Evolutionary conservation across 2,113 vertebrate genomes (phyloP), one percentile per base, ranked within the genome.

Genomic region (Mixornis gularis): DNA sequence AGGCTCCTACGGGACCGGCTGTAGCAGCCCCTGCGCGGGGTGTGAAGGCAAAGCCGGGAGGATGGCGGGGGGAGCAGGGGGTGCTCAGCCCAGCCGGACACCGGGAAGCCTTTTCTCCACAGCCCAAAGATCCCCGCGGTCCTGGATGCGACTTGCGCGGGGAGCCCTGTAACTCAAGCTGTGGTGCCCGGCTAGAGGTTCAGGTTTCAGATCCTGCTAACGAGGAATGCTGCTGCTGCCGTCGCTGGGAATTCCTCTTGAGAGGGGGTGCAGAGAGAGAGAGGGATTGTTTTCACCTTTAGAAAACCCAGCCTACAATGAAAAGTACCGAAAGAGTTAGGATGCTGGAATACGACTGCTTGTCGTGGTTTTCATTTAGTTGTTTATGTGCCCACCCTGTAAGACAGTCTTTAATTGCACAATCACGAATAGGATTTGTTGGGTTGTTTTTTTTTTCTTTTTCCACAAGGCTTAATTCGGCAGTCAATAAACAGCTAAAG

Each of bases 161-260:
- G 11, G 9, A 12, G 21, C 30, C 27, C 49, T 30, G 64, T 36
- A 68, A 71, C 53, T 83, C 44, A 69, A 72, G 49, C 66, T 60
- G 36, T 1, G 66, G 58, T 71, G 40, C 38, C 11, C 1, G 2
- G 30, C 51, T 16, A 12, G 66, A 90, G 79, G 83, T 80, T 94
- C 83, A 30, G 44, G 66, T 93, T 96, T 93, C 95, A 87, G 70
- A 38, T 4, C 40, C 65, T 24, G 66, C 79, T 81, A 49, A 81
- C 1, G 3, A 93, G 77, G 83, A 92, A 94, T 62, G 77, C 52
- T 89, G 91, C 81, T 58, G 81, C 87, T 59, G 82, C 87, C 5
- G 0, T 64, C 3, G 2, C 66, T 52, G 87, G 64, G 64, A 84
- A 86, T 86, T 80, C 65, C 72, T 68, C 32, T 14, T 11, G 7